Percentiles rank a stretch among this genome's conserved stretches.
Evolutionary conservation across 2,797 vertebrate genomes (phyloP).

Genomic region (Smutsia temminckii): DNA sequence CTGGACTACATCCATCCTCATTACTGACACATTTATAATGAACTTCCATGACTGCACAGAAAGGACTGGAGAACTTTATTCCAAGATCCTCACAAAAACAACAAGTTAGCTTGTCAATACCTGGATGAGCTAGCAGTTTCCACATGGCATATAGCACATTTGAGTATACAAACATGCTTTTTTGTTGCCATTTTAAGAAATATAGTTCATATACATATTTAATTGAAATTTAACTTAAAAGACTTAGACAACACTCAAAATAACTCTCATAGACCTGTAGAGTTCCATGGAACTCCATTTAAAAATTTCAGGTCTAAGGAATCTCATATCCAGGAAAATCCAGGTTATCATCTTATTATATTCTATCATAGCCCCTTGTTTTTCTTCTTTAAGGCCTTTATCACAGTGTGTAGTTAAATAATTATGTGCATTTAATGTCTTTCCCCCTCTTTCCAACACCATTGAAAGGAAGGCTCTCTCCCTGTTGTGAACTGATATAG

Average conservation of each 20-base stretch:
- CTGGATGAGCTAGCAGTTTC: not conserved
- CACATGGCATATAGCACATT: not conserved
- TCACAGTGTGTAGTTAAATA: slow-evolving; percentile 6
- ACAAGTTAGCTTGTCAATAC: not conserved
- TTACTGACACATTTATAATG: not conserved
- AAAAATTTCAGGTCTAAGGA: slow-evolving; percentile 21
- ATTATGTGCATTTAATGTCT: not conserved
- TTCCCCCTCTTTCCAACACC: not conserved
- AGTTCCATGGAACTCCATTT: slow-evolving; percentile 14
- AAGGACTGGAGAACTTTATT: not conserved
- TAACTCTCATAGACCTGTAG: not conserved
- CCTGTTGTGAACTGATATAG: not conserved
- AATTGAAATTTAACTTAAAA: slow-evolving; percentile 45
- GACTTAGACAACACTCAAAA: slow-evolving; percentile 37
- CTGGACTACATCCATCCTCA: not conserved
- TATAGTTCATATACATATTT: not conserved
- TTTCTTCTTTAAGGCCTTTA: slow-evolving; percentile 22
- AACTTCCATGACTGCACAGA: not conserved
- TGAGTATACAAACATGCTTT: not conserved
- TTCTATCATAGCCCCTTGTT: not conserved
- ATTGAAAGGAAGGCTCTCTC: not conserved
- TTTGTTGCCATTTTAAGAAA: slow-evolving; percentile 26
- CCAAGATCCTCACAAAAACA: not conserved
- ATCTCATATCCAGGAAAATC: slow-evolving; percentile 17
- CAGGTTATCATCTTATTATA: slow-evolving; percentile 5